Evolutionary conservation across 2,797 vertebrate genomes (phyloP).

Genomic region (Lepilemur septentrionalis): DNA sequence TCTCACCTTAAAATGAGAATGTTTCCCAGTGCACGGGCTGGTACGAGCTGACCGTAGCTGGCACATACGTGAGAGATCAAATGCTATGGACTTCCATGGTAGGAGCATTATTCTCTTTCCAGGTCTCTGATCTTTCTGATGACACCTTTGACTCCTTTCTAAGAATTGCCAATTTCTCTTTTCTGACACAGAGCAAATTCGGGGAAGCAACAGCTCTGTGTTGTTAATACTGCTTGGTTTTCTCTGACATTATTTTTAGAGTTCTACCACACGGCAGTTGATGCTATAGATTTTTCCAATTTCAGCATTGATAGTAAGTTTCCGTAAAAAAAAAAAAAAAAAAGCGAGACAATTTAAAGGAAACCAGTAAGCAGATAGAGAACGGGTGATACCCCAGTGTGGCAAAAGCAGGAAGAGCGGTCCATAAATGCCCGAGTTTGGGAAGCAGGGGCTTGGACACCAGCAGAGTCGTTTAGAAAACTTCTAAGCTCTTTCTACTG

Average conservation of each 20-base stretch:
- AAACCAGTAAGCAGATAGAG: background rate
- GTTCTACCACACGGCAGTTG: background rate
- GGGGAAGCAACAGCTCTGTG: background rate
- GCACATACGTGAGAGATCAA: background rate
- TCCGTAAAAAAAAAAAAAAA: background rate
- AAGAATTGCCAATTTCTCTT: background rate
- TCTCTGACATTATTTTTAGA: background rate
- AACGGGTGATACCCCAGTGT: background rate
- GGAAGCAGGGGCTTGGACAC: background rate
- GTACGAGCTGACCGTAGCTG: background rate
- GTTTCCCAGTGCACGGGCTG: fast-evolving
- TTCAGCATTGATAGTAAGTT: background rate
- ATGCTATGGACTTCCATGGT: fast-evolving
- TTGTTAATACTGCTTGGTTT: background rate
- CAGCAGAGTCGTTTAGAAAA: background rate
- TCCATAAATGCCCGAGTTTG: background rate
- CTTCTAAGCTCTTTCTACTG: background rate
- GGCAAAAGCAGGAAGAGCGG: background rate
- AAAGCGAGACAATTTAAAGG: background rate
- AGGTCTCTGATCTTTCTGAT: background rate
- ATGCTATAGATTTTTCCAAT: background rate
- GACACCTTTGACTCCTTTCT: background rate
- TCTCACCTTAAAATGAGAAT: background rate
- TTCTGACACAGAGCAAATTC: background rate
- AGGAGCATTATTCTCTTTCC: background rate